These are phyloP conservation scores for Falco berigora DNA, from an alignment of 2,797 vertebrate species.

Conservation along the genomic window DNA sequence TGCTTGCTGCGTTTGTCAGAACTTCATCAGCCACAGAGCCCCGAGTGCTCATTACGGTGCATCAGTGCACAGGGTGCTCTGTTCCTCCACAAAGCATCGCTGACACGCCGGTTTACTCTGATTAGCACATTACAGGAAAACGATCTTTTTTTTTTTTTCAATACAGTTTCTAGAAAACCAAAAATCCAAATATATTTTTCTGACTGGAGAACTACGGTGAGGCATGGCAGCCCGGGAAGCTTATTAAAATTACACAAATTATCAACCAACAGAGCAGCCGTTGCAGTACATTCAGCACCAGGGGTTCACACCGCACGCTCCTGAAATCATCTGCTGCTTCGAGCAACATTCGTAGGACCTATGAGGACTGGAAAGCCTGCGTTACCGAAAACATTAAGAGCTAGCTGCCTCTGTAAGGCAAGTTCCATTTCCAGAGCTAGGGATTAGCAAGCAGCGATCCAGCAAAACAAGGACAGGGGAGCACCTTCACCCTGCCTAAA, in stretches of 20 bases:
- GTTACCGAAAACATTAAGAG: not conserved
- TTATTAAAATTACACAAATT: not conserved
- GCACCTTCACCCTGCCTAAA: not conserved
- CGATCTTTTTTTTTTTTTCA: not conserved
- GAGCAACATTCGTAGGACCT: not conserved
- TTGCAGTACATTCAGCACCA: not conserved
- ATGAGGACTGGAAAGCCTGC: not conserved
- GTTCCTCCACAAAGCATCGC: not conserved
- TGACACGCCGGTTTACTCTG: not conserved
- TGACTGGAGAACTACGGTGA: not conserved
- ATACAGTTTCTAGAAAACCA: not conserved
- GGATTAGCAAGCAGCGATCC: not conserved
- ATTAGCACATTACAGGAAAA: not conserved
- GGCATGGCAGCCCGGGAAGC: not conserved
- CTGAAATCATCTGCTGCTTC: not conserved
- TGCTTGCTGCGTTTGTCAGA: not conserved
- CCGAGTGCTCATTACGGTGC: rapidly evolving
- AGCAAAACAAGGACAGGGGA: not conserved
- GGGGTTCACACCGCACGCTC: not conserved
- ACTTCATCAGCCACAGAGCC: not conserved
- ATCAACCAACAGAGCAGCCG: not conserved
- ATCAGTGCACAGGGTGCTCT: not conserved
- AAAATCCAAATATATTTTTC: not conserved
- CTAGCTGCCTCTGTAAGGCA: not conserved
- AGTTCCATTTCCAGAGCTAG: not conserved